Evolutionary conservation across 2,888 invertebrate species (phyloP).

Genomic region (Mermis nigrescens): DNA sequence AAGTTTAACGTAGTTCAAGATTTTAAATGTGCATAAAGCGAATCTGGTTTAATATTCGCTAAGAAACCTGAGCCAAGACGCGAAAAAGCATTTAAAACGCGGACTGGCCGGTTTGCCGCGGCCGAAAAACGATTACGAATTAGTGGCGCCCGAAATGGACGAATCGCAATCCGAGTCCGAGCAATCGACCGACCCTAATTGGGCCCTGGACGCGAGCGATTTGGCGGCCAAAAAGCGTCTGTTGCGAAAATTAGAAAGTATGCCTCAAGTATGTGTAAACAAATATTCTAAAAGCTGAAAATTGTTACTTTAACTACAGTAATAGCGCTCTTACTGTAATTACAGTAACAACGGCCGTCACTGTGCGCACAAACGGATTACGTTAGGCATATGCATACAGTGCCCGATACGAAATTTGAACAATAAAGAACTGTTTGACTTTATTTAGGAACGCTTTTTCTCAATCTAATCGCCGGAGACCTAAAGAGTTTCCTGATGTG

Average conservation of each 20-base stretch:
- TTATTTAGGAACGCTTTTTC: no score
- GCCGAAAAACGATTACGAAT: conserved; percentile 93
- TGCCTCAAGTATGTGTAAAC: no score
- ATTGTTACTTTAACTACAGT: no score
- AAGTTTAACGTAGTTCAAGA: neutral
- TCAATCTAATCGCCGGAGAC: no score
- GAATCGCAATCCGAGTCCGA: conserved; percentile 13
- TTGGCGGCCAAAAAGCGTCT: conserved; percentile 15
- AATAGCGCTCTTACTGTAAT: no score
- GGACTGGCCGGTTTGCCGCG: conserved; percentile 61
- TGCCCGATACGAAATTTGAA: no score
- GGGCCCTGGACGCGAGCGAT: conserved; percentile 29
- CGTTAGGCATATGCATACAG: no score
- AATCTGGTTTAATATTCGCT: neutral
- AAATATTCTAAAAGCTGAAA: no score
- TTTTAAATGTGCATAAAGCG: neutral
- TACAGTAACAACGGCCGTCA: no score
- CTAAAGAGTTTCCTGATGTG: no score
- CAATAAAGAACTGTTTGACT: no score
- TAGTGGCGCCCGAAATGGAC: conserved; percentile 65
- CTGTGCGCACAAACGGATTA: no score
- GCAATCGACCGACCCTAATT: conserved; percentile 9
- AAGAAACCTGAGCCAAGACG: neutral
- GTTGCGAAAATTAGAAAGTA: conserved; percentile 40
- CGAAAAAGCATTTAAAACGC: conserved; percentile 41